These are phyloP conservation scores for Mystacornis crossleyi DNA, from an alignment of 2,113 vertebrate species.

Conservation along the genomic window DNA sequence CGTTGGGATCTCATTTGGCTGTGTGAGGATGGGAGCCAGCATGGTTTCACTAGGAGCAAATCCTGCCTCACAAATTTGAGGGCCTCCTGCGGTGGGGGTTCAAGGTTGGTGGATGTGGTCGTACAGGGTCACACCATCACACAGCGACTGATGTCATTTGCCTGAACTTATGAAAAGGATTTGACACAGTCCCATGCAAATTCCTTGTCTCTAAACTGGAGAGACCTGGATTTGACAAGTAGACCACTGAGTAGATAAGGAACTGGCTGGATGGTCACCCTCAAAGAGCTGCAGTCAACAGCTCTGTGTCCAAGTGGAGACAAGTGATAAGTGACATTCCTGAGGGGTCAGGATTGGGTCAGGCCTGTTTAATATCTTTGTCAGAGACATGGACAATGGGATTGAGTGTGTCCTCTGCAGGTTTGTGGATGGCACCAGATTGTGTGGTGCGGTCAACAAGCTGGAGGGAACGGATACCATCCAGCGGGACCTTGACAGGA, in stretches of 20 bases:
- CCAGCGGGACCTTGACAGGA: too few species aligned
- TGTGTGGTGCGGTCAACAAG: neutral
- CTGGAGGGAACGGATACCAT: neutral
- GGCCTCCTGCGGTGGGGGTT: fast-evolving
- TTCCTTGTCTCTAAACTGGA: neutral
- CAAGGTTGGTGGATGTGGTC: neutral
- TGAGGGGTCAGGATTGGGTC: neutral
- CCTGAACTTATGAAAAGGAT: neutral
- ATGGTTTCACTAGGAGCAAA: neutral
- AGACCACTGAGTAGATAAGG: fast-evolving
- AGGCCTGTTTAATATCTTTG: neutral
- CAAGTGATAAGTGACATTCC: fast-evolving
- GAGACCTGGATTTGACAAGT: neutral
- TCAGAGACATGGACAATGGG: neutral
- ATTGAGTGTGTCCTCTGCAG: neutral
- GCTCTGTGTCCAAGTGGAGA: neutral
- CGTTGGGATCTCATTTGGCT: fast-evolving
- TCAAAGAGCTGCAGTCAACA: too few species aligned
- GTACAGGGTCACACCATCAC: fast-evolving
- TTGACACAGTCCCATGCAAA: neutral
- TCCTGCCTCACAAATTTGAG: neutral
- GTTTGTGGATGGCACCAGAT: neutral
- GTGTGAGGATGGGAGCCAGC: too few species aligned
- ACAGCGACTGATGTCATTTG: neutral
- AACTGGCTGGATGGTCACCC: neutral